Percentiles rank a stretch among this genome's conserved stretches.
phyloP scores from a whole-genome alignment of 2,797 vertebrate genomes.

The Meriones psammophilus region DNA sequence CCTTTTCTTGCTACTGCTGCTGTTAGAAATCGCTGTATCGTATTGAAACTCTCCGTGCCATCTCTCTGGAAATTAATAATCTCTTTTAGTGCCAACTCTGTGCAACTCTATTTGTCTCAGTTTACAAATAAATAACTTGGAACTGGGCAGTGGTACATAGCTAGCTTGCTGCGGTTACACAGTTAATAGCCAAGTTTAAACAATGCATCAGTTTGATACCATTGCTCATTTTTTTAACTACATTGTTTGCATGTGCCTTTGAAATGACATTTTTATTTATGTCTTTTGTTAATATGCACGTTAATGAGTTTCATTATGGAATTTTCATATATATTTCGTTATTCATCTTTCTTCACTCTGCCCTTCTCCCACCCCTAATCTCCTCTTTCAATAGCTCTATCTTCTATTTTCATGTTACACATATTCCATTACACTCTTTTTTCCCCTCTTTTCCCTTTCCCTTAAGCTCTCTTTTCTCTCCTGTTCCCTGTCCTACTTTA shows the following conservation, averaged over 20 bases:
- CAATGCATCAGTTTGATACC: not conserved
- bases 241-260: not conserved
- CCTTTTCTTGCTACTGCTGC: not conserved
- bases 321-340: not conserved
- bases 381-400: not conserved
- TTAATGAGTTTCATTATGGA: not conserved
- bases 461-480: not conserved
- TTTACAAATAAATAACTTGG: constrained; percentile 37
- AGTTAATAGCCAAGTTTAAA: constrained; percentile 45
- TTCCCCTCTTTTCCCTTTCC: not conserved
- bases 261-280: not conserved
- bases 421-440: not conserved
- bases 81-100: not conserved
- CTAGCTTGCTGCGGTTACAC: not conserved
- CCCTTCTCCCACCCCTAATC: not conserved
- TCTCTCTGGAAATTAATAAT: not conserved
- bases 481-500: no score
- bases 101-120: constrained; percentile 12
- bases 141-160: constrained; percentile 24
- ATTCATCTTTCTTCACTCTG: not conserved
- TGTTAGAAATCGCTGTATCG: constrained; percentile 13
- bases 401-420: not conserved
- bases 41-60: not conserved
- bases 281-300: not conserved
- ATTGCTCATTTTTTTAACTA: not conserved